phyloP scores from a whole-genome alignment of 2,113 vertebrate genomes.

The Microcebus jonahi region DNA sequence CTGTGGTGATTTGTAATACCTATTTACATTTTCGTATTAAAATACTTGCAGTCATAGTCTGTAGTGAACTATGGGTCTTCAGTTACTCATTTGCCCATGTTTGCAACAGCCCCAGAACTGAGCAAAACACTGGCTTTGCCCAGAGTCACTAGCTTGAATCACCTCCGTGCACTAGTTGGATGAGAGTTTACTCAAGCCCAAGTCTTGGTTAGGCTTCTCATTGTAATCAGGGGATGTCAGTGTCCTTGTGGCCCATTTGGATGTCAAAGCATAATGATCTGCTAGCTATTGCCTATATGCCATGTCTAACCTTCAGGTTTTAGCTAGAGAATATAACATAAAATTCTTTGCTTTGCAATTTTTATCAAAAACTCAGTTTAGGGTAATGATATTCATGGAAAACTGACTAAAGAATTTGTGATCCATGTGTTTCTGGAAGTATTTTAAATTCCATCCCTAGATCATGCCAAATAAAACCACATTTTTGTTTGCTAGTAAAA shows the following conservation, averaged over 20 bases:
- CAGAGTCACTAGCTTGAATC: not conserved
- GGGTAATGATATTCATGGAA: not conserved
- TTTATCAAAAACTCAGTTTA: not conserved
- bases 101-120: not conserved
- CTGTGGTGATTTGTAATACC: not conserved
- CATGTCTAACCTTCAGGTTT: not conserved
- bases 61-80: not conserved
- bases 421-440: not conserved
- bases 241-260: not conserved
- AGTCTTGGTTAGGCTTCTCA: not conserved
- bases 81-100: not conserved
- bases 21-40: not conserved
- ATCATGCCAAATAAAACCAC: not conserved
- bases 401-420: not conserved
- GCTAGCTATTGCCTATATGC: not conserved
- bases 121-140: not conserved
- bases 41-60: not conserved
- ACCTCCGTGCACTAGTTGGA: not conserved
- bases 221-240: not conserved
- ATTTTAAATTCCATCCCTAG: not conserved
- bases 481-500: not conserved
- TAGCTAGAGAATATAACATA: constrained; percentile 33
- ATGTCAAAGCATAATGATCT: not conserved
- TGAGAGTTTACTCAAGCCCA: not conserved
- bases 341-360: not conserved